Percentiles rank a stretch among this genome's conserved stretches.
Evolutionary conservation across 2,888 invertebrate species (phyloP).

Genomic region (Parnassius glacialis): DNA sequence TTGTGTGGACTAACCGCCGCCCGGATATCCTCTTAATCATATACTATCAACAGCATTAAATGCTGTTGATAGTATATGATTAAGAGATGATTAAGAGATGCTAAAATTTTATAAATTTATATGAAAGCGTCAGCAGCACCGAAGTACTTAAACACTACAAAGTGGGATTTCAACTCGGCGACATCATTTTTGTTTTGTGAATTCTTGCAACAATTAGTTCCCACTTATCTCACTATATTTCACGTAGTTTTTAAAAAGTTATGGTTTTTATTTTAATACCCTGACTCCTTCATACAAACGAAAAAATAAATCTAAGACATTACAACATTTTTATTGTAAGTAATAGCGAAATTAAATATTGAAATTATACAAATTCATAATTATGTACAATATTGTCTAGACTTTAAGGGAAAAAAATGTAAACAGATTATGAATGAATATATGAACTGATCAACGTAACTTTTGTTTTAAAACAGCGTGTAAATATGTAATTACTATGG

Average conservation of each 20-base stretch:
- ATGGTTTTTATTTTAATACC: too few relatives aligned
- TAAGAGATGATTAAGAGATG: too few relatives aligned
- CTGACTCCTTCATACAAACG: too few relatives aligned
- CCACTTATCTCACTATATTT: constrained; percentile 19
- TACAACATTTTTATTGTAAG: constrained; percentile 15
- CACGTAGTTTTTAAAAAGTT: too few relatives aligned
- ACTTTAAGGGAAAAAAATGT: constrained; percentile 48
- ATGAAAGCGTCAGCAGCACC: constrained; percentile 53
- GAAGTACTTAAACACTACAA: constrained; percentile 49
- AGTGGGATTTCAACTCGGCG: constrained; percentile 29
- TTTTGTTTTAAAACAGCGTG: constrained; percentile 8
- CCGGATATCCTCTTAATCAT: neutral
- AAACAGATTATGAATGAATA: constrained; percentile 46
- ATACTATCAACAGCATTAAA: constrained; percentile 50
- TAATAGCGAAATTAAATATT: constrained; percentile 6
- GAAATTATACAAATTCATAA: constrained; percentile 19
- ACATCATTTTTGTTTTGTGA: constrained; percentile 26
- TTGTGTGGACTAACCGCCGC: too few relatives aligned
- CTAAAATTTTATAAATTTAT: constrained; percentile 56
- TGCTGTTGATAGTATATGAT: too few relatives aligned
- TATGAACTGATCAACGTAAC: constrained; percentile 34
- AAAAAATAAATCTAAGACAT: neutral
- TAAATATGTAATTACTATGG: too few relatives aligned
- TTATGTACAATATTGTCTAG: constrained; percentile 53
- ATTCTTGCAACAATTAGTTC: constrained; percentile 25